phyloP scores from a whole-genome alignment of 2,113 vertebrate species.

The Macquaria ambigua region DNA sequence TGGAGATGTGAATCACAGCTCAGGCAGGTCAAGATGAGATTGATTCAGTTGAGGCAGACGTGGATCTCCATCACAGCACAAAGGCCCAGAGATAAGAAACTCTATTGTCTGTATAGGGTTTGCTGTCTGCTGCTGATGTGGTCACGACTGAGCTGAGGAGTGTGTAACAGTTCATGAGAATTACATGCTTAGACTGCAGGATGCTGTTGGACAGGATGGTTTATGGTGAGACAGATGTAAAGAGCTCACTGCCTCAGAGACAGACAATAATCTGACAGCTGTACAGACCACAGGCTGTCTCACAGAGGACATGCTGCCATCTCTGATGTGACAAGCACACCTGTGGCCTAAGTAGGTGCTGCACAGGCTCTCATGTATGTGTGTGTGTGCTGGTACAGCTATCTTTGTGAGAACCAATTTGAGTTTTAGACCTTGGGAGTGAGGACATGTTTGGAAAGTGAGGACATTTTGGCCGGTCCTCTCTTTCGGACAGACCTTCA shows the following conservation, averaged over 20 bases:
- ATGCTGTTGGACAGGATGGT: conserved; percentile 27
- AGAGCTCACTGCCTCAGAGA: conserved; percentile 33
- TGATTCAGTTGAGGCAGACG: conserved; percentile 23
- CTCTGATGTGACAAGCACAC: conserved; percentile 43
- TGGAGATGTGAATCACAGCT: conserved; percentile 39
- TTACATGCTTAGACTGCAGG: conserved; percentile 20
- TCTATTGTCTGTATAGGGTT: not conserved
- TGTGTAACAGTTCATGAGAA: not conserved
- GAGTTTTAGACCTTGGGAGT: too few species aligned
- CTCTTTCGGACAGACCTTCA: too few species aligned
- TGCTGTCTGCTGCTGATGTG: not conserved
- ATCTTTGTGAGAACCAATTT: too few species aligned
- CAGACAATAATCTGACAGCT: conserved; percentile 50
- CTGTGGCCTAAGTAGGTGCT: conserved; percentile 29
- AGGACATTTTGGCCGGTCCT: too few species aligned
- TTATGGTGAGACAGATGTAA: conserved; percentile 40
- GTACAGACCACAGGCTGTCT: conserved; percentile 26
- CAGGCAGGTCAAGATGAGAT: conserved; percentile 48
- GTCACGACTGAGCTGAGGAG: not conserved
- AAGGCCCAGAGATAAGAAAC: not conserved
- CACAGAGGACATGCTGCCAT: not conserved
- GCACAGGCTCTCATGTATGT: not conserved
- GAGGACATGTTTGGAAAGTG: too few species aligned
- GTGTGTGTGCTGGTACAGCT: not conserved
- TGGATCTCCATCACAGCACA: conserved; percentile 23